Base-by-base conservation (phyloP, 2,888 invertebrate genomes). In the Arctia plantaginis region DNA sequence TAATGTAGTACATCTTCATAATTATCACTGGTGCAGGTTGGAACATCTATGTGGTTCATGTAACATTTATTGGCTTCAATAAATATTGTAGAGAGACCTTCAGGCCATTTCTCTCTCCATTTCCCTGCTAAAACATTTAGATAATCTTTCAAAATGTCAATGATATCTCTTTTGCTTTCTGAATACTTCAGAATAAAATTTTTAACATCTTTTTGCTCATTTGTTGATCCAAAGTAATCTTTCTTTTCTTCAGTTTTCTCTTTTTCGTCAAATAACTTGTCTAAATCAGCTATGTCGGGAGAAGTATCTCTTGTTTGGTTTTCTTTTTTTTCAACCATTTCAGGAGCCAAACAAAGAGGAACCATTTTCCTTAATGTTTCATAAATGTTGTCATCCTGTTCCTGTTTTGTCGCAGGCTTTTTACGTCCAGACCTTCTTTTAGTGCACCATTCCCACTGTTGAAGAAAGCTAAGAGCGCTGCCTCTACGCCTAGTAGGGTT, bases 381-480 rank as follows among this genome's bases (percentile, higher is more conserved):
- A 89, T 97, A 97, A 41, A 97, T 96, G 59, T 97, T 97, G 81
- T 97, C 96, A 89, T 97, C 96, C 82, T 77, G 78, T 27, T 85
- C 83, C 73, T 74, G 79, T 66, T 85, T 83, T 12, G 93, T 74
- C 0, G 67, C 94, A 10, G 96, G 89, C 88, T 95, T 95, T 74
- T 95, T 96, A n/a, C 95, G 88, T 0, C 93, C 92, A 20, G 96
- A 96, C 78, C 96, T 95, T 33, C 97, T 89, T 83, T 96, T 97
- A 72, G 96, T 93, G 83, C 97, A 98, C 97, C 98, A 98, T 71
- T 97, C 97, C 97, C 98, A 98, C 83, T 97, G 97, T 84, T 98
- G 97, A 35, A 98, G 91, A 83, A 97, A 97, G 69, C 97, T 97
- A 23, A 98, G 92, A 47, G 97, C 97, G 91, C 97, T 98, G 62